Percentiles rank a stretch among this genome's conserved stretches.
These are phyloP conservation scores for Aphelocoma coerulescens DNA, from an alignment of 2,113 vertebrate species.

Conservation along the genomic window DNA sequence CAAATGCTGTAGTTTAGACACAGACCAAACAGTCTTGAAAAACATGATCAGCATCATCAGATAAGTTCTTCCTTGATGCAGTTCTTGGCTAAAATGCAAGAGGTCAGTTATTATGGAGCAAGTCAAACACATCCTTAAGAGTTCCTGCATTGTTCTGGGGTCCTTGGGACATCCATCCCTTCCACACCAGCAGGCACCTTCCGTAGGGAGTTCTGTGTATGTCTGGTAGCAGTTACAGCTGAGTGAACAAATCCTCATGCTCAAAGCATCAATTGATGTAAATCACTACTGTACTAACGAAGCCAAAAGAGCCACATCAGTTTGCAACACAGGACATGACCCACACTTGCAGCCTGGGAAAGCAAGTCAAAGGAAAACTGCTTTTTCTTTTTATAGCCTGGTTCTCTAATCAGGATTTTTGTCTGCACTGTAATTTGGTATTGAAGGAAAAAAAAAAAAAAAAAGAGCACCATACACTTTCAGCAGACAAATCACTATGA, in stretches of 20 bases:
- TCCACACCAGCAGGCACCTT: background rate
- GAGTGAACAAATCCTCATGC: background rate
- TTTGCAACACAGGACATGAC: background rate
- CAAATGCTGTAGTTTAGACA: background rate
- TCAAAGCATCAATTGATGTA: background rate
- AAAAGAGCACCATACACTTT: background rate
- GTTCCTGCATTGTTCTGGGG: background rate
- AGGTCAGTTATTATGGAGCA: background rate
- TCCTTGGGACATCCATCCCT: background rate
- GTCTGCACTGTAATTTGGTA: background rate
- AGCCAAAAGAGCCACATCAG: background rate
- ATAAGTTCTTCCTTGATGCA: background rate
- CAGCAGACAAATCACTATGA: background rate
- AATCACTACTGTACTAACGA: background rate
- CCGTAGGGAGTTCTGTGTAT: background rate
- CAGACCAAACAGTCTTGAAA: background rate
- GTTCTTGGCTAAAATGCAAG: background rate
- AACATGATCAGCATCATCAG: background rate
- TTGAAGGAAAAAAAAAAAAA: background rate
- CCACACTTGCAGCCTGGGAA: slow-evolving; percentile 7
- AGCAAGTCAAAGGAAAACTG: background rate
- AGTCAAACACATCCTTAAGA: background rate
- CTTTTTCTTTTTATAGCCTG: slow-evolving; percentile 7
- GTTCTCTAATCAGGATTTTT: slow-evolving; percentile 19
- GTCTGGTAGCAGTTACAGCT: background rate